phyloP scores from a whole-genome alignment of 1,140 invertebrate genomes.

The Papilio aristodemus region DNA sequence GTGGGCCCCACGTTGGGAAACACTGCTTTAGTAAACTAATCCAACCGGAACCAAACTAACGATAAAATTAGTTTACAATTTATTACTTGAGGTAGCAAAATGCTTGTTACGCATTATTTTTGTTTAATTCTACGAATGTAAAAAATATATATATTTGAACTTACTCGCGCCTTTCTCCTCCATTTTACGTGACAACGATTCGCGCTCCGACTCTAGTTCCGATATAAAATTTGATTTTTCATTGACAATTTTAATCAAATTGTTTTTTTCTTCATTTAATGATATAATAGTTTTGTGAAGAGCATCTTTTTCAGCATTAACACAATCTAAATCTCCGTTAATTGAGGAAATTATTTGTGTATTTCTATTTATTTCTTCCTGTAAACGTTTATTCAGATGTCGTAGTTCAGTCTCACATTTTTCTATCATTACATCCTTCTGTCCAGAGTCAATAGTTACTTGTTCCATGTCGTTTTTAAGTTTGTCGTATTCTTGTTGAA shows the following conservation, averaged over 20 bases:
- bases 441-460: background rate
- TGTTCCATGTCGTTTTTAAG: background rate
- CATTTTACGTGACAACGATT: constrained; percentile 30
- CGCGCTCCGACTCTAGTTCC: constrained; percentile 35
- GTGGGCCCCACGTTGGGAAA: no score
- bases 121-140: background rate
- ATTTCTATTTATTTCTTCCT: constrained; percentile 9
- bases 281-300: constrained; percentile 28
- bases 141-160: constrained; percentile 9
- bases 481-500: background rate
- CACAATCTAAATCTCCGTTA: background rate
- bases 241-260: constrained; percentile 30
- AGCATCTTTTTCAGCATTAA: constrained; percentile 33
- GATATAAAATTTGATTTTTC: constrained; percentile 34
- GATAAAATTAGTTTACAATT: no score
- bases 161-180: constrained; percentile 40
- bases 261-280: constrained; percentile 36
- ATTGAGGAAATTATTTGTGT: background rate
- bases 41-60: no score
- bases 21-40: no score
- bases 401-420: constrained; percentile 1
- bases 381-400: constrained; percentile 1
- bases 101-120: no score
- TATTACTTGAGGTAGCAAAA: no score
- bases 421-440: constrained; percentile 3